phyloP scores from a whole-genome alignment of 2,888 invertebrate species.

The Zaprionus lineosus region DNA sequence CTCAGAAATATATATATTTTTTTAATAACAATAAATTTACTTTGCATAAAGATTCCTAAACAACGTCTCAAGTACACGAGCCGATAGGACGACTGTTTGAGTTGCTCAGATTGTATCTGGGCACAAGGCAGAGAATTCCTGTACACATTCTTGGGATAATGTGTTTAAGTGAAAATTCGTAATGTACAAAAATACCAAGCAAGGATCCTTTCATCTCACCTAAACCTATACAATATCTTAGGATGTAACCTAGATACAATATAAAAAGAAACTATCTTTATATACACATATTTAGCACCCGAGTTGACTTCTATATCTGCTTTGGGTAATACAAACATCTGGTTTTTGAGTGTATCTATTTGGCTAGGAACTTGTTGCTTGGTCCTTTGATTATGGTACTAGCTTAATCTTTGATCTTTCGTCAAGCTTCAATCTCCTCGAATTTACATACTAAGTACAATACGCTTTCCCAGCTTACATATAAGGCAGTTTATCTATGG shows the following conservation, averaged over 20 bases:
- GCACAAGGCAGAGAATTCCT: no score
- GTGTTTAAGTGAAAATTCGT: slow-evolving; percentile 16
- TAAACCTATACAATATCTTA: no score
- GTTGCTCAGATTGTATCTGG: slow-evolving; percentile 26
- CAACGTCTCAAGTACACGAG: slow-evolving; percentile 35
- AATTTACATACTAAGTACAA: slow-evolving; percentile 58
- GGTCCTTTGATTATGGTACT: slow-evolving; percentile 8
- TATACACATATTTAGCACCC: no score
- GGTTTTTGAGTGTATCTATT: slow-evolving; percentile 32
- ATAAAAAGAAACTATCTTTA: no score
- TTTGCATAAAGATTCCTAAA: slow-evolving; percentile 17
- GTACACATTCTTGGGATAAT: no score
- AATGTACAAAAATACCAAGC: no score
- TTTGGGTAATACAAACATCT: no score
- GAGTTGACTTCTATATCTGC: no score
- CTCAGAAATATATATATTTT: slow-evolving; percentile 36
- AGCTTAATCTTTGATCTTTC: slow-evolving; percentile 1
- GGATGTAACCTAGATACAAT: no score
- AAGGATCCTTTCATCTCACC: no score
- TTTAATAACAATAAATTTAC: slow-evolving; percentile 47
- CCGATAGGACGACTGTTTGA: slow-evolving; percentile 24
- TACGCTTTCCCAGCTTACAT: slow-evolving; percentile 22
- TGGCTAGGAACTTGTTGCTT: slow-evolving; percentile 7
- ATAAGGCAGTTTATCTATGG: slow-evolving; percentile 54
- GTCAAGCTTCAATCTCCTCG: no score